phyloP scores from a whole-genome alignment of 2,113 vertebrate genomes.

The Pteronura brasiliensis region DNA sequence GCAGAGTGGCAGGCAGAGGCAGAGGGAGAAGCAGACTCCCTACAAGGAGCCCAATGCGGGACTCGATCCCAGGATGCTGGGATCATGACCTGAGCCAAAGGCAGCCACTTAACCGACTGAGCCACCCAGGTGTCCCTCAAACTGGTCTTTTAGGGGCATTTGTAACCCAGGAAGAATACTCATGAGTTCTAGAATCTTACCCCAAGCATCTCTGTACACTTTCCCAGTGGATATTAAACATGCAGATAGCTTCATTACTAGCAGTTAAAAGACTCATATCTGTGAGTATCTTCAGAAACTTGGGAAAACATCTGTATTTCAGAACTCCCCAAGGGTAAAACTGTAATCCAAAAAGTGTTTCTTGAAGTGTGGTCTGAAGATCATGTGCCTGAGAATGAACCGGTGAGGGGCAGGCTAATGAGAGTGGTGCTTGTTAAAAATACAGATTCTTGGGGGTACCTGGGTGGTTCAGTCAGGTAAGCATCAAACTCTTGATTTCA shows the following conservation, averaged over 20 bases:
- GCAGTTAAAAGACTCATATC: conserved; percentile 32
- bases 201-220: background rate
- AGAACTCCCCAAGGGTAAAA: background rate
- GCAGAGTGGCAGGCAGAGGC: too few species aligned
- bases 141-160: background rate
- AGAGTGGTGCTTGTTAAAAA: background rate
- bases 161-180: background rate
- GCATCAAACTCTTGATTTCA: background rate
- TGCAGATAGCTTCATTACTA: conserved; percentile 23
- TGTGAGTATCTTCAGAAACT: conserved; percentile 24
- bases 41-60: too few species aligned
- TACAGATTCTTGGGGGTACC: background rate
- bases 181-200: conserved; percentile 7
- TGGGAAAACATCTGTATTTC: conserved; percentile 15
- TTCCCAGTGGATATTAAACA: conserved; percentile 26
- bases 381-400: background rate
- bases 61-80: too few species aligned
- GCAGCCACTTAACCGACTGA: too few species aligned
- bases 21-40: too few species aligned
- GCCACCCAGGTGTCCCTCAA: background rate
- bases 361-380: background rate
- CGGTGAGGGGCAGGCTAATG: background rate
- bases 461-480: background rate
- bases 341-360: background rate
- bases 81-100: too few species aligned